Percentiles rank a stretch among this genome's conserved stretches.
These are phyloP conservation scores for Egretta garzetta DNA, from an alignment of 2,113 vertebrate species.

Conservation along the genomic window DNA sequence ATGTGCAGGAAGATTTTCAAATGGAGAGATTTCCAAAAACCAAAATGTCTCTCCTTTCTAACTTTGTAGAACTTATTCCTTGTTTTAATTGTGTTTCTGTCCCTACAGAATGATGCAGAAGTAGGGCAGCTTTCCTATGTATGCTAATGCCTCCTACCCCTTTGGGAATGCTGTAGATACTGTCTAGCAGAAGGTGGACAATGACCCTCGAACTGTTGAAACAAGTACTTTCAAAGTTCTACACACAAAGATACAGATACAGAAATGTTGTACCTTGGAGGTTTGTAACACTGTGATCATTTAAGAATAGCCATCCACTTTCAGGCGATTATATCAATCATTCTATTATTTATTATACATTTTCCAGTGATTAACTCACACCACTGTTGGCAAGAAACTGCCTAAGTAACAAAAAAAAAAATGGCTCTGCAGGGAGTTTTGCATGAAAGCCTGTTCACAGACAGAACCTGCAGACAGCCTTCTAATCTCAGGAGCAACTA, in stretches of 20 bases:
- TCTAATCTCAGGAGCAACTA: slow-evolving; percentile 7
- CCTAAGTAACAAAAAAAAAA: not conserved
- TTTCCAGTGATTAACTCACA: not conserved
- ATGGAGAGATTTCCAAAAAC: not conserved
- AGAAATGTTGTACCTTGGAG: not conserved
- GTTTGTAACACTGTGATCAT: not conserved
- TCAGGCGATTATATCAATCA: not conserved
- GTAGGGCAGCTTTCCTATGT: not conserved
- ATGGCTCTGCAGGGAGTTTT: not conserved
- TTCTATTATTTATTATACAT: not conserved
- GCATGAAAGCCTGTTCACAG: not conserved
- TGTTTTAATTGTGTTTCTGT: not conserved
- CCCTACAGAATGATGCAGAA: not conserved
- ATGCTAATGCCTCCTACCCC: not conserved
- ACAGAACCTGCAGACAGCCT: not conserved
- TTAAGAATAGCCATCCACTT: not conserved
- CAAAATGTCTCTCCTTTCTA: not conserved
- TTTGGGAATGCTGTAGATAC: not conserved
- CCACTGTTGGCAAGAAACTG: not conserved
- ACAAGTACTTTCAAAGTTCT: not conserved
- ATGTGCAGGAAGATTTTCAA: not conserved
- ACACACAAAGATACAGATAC: not conserved
- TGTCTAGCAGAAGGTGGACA: not conserved
- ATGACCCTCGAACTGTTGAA: not conserved
- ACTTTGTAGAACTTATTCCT: not conserved